Conservation (phyloP, 2,113 vertebrate genomes). For the Phyllopteryx taeniolatus region DNA sequence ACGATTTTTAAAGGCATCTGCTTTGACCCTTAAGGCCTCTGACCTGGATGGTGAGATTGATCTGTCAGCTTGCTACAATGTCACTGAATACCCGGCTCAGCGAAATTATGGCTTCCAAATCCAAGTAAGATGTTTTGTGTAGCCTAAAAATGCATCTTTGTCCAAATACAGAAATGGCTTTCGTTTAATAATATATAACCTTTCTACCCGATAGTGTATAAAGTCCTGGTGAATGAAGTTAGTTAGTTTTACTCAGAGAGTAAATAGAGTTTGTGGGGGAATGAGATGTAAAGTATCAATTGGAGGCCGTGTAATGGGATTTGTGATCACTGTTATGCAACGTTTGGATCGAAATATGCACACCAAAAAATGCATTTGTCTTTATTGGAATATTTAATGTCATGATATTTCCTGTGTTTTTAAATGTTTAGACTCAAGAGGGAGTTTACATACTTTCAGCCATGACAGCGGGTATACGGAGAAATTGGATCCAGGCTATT, state of each 20-base stretch:
- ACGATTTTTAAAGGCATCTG: background rate
- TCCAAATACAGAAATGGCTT: background rate
- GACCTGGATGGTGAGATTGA: constrained; percentile 81
- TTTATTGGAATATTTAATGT: background rate
- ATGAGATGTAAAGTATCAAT: too few relatives aligned
- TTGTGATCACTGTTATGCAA: too few relatives aligned
- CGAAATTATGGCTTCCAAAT: constrained; percentile 82
- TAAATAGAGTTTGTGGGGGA: too few relatives aligned
- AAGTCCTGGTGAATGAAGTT: too few relatives aligned
- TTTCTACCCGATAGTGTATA: too few relatives aligned
- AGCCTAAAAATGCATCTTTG: background rate
- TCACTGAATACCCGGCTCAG: constrained; percentile 79
- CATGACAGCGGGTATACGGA: constrained; percentile 80
- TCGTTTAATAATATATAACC: background rate
- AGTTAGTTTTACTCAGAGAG: too few relatives aligned
- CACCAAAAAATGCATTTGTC: too few relatives aligned
- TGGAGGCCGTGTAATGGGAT: too few relatives aligned
- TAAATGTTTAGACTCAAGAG: constrained; percentile 70
- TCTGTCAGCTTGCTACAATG: constrained; percentile 74
- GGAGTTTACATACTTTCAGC: constrained; percentile 76
- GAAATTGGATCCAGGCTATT: constrained; percentile 82
- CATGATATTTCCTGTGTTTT: background rate
- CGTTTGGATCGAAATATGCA: too few relatives aligned
- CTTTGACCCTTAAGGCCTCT: constrained; percentile 64
- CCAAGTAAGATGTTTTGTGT: constrained; percentile 60